These are phyloP conservation scores for Malurus alboscapulatus DNA, from an alignment of 2,113 vertebrate genomes.

Conservation along the genomic window DNA sequence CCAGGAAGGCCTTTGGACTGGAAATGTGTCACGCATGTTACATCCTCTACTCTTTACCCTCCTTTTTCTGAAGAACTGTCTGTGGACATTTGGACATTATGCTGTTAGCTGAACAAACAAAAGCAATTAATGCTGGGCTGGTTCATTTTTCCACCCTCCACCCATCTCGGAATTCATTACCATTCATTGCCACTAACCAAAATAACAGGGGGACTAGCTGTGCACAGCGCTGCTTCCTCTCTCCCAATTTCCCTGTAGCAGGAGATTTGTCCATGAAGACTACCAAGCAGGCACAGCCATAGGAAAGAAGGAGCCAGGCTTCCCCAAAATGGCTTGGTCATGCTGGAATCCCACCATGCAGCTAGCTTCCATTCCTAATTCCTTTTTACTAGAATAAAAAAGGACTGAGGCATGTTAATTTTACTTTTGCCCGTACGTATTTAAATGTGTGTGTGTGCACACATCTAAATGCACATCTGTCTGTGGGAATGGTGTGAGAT, in stretches of 20 bases:
- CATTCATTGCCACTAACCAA: neutral
- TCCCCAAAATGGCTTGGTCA: neutral
- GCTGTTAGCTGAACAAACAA: neutral
- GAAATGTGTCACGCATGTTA: neutral
- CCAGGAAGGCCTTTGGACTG: neutral
- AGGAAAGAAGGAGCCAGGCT: neutral
- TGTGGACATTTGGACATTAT: neutral
- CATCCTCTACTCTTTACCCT: neutral
- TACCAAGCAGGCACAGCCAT: neutral
- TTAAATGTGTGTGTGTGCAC: neutral
- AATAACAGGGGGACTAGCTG: neutral
- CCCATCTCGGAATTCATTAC: slow-evolving; percentile 9
- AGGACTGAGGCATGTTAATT: neutral
- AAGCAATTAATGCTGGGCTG: neutral
- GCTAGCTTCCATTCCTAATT: neutral
- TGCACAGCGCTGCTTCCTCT: rapidly evolving
- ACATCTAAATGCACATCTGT: neutral
- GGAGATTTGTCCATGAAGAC: neutral
- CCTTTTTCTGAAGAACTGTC: neutral
- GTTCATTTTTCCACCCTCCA: neutral
- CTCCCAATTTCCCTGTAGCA: rapidly evolving
- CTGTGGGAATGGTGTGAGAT: neutral
- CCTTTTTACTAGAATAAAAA: neutral
- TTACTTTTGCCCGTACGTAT: neutral
- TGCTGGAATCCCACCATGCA: neutral